Base-by-base conservation (phyloP, 2,797 vertebrate species). In the Chrosomus eos region DNA sequence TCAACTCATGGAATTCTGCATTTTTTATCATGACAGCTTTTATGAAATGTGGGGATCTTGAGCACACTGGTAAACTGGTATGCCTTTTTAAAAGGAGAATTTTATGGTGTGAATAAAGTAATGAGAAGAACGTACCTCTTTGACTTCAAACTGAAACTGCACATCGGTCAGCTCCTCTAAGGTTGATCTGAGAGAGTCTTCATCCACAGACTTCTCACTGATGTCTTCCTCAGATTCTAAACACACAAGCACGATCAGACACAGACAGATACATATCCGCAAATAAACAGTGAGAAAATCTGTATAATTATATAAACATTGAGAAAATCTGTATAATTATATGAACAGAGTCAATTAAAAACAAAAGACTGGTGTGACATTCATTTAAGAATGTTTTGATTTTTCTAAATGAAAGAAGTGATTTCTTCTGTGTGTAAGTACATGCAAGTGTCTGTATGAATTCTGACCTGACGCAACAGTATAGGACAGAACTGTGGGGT, bases 131-230 rank as follows among this genome's bases (percentile, higher is more conserved):
- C 31, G 0, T 87, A 97, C 98, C 93, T 96, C 95, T 94, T 94
- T 97, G 88, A 98, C 93, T 95, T 99, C 98, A 92, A 99, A 99
- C 85, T 96, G 96, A 87, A 99, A 91, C 36, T 96, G 94, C 75
- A 99, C 88, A 86, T 96, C 94, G 0, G 94, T 96, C 75, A 99
- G 94, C 5, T 99, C 97, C 82, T 98, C 97, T 87, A 74, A n/a
- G 18, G 88, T 71, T 0, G 72, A 79, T 74, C 72, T 87, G 84
- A 91, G 92, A 2, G 81, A 88, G 0, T 94, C 94, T 14, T 95
- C 94, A 18, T 94, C 92, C 0, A 81, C 43, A 1, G 93, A 92
- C 76, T 48, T 91, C 91, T 97, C 97, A 75, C 96, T 96, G 88
- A 92, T 91, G 11, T 98, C 98, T 55, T 97, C 97, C 16, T 97